A percentile compares a stretch with the other conserved stretches of the same genome.
Evolutionary conservation across 2,113 vertebrate genomes (phyloP).

Genomic region (Phycodurus eques): DNA sequence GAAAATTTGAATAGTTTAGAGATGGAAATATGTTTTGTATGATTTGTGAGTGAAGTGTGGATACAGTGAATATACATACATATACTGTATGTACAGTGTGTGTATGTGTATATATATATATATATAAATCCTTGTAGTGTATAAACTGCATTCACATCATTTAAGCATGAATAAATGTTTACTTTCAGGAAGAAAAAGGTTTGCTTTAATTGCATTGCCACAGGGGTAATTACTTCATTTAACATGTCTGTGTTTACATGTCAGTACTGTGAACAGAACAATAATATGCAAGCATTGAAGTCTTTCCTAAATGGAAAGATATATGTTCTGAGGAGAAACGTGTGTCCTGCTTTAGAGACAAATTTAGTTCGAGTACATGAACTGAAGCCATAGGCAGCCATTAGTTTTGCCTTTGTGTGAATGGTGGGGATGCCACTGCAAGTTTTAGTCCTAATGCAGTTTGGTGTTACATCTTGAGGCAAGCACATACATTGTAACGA

Average conservation of each 20-base stretch:
- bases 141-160: no score
- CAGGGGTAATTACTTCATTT: not conserved
- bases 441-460: conserved; percentile 4
- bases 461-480: conserved; percentile 23
- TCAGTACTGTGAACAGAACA: not conserved
- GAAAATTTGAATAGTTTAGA: not conserved
- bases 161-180: no score
- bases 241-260: not conserved
- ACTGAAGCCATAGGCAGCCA: not conserved
- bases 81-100: no score
- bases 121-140: no score
- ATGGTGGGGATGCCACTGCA: not conserved
- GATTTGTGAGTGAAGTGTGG: no score
- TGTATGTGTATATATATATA: not conserved
- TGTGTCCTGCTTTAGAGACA: not conserved
- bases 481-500: conserved; percentile 13
- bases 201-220: not conserved
- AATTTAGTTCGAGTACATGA: not conserved
- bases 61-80: no score
- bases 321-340: conserved; percentile 11
- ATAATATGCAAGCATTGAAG: not conserved
- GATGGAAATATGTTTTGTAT: not conserved
- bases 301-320: not conserved
- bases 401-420: not conserved
- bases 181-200: no score